Conservation (phyloP, 2,888 invertebrate genomes). For the Exephanes ischioxanthus region DNA sequence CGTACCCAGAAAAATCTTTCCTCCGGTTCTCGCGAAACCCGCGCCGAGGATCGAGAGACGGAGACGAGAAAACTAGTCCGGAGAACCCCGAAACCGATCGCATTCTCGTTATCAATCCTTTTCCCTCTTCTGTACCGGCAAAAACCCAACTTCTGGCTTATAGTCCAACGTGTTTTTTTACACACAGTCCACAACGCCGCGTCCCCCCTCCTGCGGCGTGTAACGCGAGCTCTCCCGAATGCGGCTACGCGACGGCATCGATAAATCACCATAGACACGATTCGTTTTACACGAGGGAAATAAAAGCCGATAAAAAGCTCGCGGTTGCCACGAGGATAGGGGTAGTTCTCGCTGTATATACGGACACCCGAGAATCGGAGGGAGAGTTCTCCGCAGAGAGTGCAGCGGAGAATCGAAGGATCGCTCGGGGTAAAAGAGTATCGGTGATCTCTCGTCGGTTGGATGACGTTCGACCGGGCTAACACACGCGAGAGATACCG, state of each 20-base stretch:
- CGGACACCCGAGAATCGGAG: not conserved
- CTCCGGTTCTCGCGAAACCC: conserved; percentile 33
- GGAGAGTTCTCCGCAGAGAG: not conserved
- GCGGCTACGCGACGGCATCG: conserved; percentile 50
- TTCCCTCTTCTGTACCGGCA: conserved; percentile 42
- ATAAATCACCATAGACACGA: conserved; percentile 69
- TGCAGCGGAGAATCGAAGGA: conserved; percentile 23
- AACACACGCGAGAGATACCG: not conserved
- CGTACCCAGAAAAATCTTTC: conserved; percentile 64
- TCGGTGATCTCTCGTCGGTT: conserved; percentile 20
- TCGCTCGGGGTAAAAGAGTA: conserved; percentile 14
- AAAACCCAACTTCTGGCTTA: conserved; percentile 65
- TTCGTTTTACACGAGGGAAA: conserved; percentile 65
- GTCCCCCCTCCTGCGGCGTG: conserved; percentile 29
- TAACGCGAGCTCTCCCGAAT: conserved; percentile 31
- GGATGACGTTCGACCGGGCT: conserved; percentile 4
- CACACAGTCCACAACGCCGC: conserved; percentile 45
- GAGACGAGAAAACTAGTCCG: conserved; percentile 29
- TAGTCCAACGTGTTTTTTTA: conserved; percentile 53
- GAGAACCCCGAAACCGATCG: conserved; percentile 63
- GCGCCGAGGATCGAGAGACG: not conserved
- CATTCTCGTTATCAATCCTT: conserved; percentile 69
- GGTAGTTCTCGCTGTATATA: not conserved
- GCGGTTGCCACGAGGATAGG: conserved; percentile 51
- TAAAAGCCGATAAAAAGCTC: conserved; percentile 68